Evolutionary conservation across 1,140 invertebrate species (phyloP).

Genomic region (Heterodera schachtii): DNA sequence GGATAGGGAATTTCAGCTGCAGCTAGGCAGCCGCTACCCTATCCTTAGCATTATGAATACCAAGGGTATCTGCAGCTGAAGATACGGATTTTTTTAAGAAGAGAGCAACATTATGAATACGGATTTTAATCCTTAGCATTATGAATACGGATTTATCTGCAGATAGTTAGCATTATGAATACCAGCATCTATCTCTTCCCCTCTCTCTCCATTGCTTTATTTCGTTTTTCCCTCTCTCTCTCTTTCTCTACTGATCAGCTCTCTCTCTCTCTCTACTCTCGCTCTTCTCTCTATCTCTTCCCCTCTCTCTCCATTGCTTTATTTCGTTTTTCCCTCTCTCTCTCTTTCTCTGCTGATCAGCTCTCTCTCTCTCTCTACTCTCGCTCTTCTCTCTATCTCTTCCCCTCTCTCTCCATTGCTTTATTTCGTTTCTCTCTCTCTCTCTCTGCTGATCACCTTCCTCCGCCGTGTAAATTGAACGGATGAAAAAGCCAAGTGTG

Average conservation of each 20-base stretch:
- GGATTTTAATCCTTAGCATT: too few relatives aligned
- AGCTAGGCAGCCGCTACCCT: too few relatives aligned
- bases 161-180: too few relatives aligned
- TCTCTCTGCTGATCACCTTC: conserved; percentile 47
- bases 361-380: conserved; percentile 45
- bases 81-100: too few relatives aligned
- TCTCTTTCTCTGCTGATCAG: conserved; percentile 38
- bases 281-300: neutral
- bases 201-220: neutral
- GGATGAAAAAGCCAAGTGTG: conserved; percentile 61
- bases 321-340: too few relatives aligned
- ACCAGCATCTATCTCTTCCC: neutral
- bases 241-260: conserved; percentile 42
- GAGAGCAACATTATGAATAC: too few relatives aligned
- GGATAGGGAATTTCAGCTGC: too few relatives aligned
- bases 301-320: neutral
- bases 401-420: neutral
- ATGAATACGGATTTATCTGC: too few relatives aligned
- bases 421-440: neutral
- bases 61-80: too few relatives aligned
- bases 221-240: too few relatives aligned
- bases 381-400: neutral
- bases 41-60: too few relatives aligned
- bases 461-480: conserved; percentile 64
- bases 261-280: conserved; percentile 37